phyloP scores from a whole-genome alignment of 2,888 invertebrate species.

The Tipula unca region DNA sequence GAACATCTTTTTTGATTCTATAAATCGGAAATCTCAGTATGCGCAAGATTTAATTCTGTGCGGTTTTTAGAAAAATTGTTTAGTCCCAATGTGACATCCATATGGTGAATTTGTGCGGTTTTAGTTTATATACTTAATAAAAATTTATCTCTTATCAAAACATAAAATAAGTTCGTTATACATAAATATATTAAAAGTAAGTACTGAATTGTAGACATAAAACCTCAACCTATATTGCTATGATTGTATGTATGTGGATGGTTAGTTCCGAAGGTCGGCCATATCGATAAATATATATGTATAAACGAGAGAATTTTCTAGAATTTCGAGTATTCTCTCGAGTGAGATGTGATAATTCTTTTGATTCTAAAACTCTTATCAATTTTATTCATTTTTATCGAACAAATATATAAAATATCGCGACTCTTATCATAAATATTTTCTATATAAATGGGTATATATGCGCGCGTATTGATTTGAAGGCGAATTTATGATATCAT shows the following conservation, averaged over 20 bases:
- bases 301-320: too few relatives aligned
- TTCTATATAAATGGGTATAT: background rate
- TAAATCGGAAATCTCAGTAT: background rate
- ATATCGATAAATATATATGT: too few relatives aligned
- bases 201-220: background rate
- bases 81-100: background rate
- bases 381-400: background rate
- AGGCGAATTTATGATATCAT: background rate
- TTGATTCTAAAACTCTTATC: background rate
- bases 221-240: background rate
- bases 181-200: background rate
- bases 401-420: background rate
- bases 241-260: background rate
- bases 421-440: background rate
- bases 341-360: background rate
- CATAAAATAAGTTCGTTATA: background rate
- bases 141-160: background rate
- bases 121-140: background rate
- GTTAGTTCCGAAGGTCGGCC: background rate
- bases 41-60: background rate
- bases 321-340: background rate
- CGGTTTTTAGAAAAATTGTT: background rate
- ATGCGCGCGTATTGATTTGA: background rate
- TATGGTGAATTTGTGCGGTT: background rate
- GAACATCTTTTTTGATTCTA: background rate